phyloP scores from a whole-genome alignment of 1,140 invertebrate genomes.

The Cotesia typhae region DNA sequence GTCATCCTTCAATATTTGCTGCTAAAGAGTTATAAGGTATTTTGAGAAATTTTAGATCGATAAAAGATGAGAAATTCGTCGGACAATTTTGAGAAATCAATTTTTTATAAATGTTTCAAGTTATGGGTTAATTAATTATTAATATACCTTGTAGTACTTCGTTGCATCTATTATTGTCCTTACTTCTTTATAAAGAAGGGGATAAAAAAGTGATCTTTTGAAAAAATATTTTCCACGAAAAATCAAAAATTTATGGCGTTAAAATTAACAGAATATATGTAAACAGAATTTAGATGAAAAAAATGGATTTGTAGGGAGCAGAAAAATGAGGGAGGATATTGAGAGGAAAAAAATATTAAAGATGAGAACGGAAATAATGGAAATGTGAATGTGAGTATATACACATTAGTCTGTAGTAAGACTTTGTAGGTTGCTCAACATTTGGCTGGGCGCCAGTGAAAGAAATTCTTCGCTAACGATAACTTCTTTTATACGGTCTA shows the following conservation, averaged over 20 bases:
- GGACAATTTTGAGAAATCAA: no score
- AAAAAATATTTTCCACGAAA: neutral
- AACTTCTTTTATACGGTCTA: conserved; percentile 44
- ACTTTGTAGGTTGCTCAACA: conserved; percentile 54
- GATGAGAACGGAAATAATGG: neutral
- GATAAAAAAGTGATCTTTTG: no score
- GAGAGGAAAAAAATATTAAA: conserved; percentile 5
- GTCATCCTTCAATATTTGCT: no score
- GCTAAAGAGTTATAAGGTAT: no score
- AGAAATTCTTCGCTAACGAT: conserved; percentile 50
- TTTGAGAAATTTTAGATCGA: no score
- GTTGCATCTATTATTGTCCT: no score
- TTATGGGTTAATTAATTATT: no score
- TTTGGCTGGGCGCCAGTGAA: conserved; percentile 50
- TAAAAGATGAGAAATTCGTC: no score
- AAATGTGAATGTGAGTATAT: conserved; percentile 41
- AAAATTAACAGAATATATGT: no score
- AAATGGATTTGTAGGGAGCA: neutral
- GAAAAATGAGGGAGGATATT: conserved; percentile 18
- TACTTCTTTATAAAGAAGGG: no score
- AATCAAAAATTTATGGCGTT: neutral
- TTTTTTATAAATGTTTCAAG: no score
- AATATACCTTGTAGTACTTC: no score
- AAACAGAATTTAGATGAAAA: neutral
- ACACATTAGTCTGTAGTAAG: conserved; percentile 46